Percentiles rank a stretch among this genome's conserved stretches.
Conservation (phyloP, 1,140 invertebrate species). For the Littorina saxatilis region DNA sequence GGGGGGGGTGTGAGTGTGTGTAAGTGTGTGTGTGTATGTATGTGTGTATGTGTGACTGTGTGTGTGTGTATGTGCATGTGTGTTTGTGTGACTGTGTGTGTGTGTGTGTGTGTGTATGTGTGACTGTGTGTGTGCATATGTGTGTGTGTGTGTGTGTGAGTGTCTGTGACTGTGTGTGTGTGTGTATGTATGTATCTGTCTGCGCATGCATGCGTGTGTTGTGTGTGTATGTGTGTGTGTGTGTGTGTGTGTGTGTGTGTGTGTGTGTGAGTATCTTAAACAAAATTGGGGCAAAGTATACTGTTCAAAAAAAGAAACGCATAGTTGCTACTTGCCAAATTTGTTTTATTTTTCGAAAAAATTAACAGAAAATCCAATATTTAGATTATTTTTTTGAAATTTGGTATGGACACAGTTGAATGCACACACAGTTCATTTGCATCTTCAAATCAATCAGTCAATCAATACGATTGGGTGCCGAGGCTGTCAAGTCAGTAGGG, state of each 20-base stretch:
- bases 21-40: conserved; percentile 16
- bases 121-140: not conserved
- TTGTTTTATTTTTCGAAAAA: too few relatives aligned
- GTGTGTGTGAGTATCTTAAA: not conserved
- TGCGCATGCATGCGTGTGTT: not conserved
- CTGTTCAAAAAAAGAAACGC: too few relatives aligned
- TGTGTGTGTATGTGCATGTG: conserved; percentile 7
- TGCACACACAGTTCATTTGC: too few relatives aligned
- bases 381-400: too few relatives aligned
- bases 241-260: not conserved
- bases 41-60: conserved; percentile 17
- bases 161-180: conserved; percentile 18
- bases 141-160: not conserved
- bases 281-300: not conserved
- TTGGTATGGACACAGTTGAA: too few relatives aligned
- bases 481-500: too few relatives aligned
- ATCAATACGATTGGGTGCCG: too few relatives aligned
- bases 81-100: conserved; percentile 23
- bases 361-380: too few relatives aligned
- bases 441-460: too few relatives aligned
- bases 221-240: not conserved
- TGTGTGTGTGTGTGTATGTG: conserved; percentile 24
- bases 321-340: too few relatives aligned
- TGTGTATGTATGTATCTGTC: not conserved
- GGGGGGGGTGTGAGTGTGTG: conserved; percentile 14